Evolutionary conservation across 2,113 vertebrate species (phyloP).

Genomic region (Lycocorax pyrrhopterus): DNA sequence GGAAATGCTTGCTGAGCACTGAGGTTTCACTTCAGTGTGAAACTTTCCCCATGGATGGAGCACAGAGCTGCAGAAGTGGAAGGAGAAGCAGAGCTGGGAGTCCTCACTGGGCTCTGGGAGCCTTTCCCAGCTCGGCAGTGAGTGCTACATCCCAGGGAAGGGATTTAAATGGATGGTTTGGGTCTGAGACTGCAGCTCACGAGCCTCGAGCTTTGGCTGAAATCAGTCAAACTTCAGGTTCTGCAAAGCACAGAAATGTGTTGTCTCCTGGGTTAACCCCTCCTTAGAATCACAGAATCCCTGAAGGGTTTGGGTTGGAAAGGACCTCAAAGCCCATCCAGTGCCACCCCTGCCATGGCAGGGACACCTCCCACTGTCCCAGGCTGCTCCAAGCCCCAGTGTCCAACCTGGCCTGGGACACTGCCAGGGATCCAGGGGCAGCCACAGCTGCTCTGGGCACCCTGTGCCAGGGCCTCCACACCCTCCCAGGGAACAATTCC

Average conservation of each 20-base stretch:
- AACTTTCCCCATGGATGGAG: not conserved
- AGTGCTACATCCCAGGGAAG: not conserved
- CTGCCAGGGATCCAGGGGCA: not conserved
- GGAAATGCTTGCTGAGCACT: not conserved
- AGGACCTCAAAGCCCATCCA: rapidly evolving
- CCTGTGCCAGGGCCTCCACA: not conserved
- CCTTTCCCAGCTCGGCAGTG: not conserved
- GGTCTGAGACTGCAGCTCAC: not conserved
- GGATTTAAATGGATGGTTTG: not conserved
- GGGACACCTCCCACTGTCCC: not conserved
- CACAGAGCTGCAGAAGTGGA: not conserved
- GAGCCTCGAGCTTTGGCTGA: not conserved
- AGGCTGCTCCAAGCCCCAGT: not conserved
- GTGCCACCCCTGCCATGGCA: not conserved
- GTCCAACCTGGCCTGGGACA: not conserved
- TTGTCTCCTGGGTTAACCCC: not conserved
- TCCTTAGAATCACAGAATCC: not conserved
- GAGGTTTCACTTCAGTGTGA: not conserved
- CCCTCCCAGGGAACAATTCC: not conserved
- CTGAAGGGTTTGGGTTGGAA: rapidly evolving
- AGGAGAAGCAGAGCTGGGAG: not conserved
- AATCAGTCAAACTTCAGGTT: not conserved
- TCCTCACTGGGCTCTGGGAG: not conserved
- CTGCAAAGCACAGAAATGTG: not conserved
- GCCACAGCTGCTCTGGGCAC: not conserved